A percentile compares a stretch with the other conserved stretches of the same genome.
phyloP scores from a whole-genome alignment of 2,888 invertebrate genomes.

The Acheta domesticus region DNA sequence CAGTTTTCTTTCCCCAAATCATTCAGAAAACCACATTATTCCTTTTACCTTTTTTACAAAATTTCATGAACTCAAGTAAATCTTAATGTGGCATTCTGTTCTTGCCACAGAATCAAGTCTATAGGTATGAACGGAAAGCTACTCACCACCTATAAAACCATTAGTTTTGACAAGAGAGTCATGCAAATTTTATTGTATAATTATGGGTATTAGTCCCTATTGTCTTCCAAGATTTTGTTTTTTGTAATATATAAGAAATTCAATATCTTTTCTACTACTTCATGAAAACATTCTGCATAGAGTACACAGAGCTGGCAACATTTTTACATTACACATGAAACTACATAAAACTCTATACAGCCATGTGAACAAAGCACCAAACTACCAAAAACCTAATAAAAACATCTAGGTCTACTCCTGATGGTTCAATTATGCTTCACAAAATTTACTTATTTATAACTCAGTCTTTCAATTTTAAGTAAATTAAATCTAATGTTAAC shows the following conservation, averaged over 20 bases:
- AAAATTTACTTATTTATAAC: not conserved
- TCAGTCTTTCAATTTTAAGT: conserved; percentile 4
- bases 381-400: not conserved
- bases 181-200: not conserved
- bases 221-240: conserved; percentile 12
- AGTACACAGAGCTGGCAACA: not conserved
- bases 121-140: not conserved
- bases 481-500: not conserved
- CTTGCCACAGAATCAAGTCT: not conserved
- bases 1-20: not conserved
- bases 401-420: not conserved
- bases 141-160: conserved; percentile 7
- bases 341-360: not conserved
- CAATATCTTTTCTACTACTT: not conserved
- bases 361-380: conserved; percentile 3
- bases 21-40: not conserved
- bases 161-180: not conserved
- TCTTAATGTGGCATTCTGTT: not conserved
- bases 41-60: not conserved
- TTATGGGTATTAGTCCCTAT: not conserved
- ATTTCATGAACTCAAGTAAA: not conserved
- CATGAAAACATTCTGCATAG: conserved; percentile 9
- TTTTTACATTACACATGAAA: not conserved
- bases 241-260: not conserved
- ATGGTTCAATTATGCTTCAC: conserved; percentile 18